A percentile compares a stretch with the other conserved stretches of the same genome.
These are phyloP conservation scores for Cyrtodaria siliqua DNA, from an alignment of 2,888 invertebrate species.

Conservation along the genomic window DNA sequence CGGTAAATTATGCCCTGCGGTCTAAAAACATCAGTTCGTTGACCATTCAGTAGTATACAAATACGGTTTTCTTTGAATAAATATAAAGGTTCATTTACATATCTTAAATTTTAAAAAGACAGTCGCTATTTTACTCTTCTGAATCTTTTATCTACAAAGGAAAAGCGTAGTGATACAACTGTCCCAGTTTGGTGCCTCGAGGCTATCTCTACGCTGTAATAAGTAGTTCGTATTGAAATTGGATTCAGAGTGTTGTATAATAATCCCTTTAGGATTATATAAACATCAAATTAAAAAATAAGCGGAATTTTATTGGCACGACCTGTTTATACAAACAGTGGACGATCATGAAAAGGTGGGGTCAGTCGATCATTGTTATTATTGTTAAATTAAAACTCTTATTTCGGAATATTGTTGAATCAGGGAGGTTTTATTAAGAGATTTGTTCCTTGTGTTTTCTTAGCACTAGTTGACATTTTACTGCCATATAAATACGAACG, in stretches of 20 bases:
- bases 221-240: neutral
- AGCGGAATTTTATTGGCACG: constrained; percentile 12
- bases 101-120: neutral
- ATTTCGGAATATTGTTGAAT: neutral
- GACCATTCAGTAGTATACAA: too few species aligned
- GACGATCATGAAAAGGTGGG: neutral
- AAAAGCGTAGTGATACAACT: neutral
- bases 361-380: constrained; percentile 4
- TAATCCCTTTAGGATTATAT: constrained; percentile 15
- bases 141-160: neutral
- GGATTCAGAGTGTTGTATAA: neutral
- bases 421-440: neutral
- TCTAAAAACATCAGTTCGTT: too few species aligned
- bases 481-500: neutral
- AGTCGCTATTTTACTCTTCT: neutral
- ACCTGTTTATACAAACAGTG: constrained; percentile 36
- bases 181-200: neutral
- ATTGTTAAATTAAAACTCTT: constrained; percentile 10
- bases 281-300: constrained; percentile 27
- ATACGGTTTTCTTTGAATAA: neutral
- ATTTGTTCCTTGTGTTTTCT: neutral
- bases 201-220: neutral
- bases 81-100: neutral
- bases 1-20: too few species aligned
- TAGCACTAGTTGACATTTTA: neutral